Evolutionary conservation across 1,140 invertebrate species (phyloP), one percentile per base, ranked within the genome.

Genomic region (Drosophila parabipectinata): DNA sequence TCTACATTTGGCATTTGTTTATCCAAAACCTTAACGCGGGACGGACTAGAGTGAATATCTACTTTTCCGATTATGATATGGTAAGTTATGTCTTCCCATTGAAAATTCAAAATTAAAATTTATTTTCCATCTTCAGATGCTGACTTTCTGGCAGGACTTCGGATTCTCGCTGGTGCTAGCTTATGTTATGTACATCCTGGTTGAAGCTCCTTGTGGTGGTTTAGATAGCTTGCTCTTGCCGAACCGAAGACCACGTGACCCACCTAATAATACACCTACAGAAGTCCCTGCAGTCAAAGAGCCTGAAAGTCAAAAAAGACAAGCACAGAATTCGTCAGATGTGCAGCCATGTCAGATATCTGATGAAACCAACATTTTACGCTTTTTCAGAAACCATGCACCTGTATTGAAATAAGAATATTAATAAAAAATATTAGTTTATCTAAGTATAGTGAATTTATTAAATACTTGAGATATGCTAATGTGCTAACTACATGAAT

Each of bases 1-100:
- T 93, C 83, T 94, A 93, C 71, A 66, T 93, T n/a, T 79, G 92
- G 3, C 93, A 93, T 72, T 88, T 89, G 30, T 59, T 83, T 6
- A 51, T 93, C 0, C 60, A 72, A 28, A 78, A 73, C 8, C 47
- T 82, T 1, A 81, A 78, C 34, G 60, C 39, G 4, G 69, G 69
- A 39, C 78, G 75, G 12, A 78, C 66, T 6, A 67, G 77, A 4
- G 67, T 74, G 0, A 77, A 72, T 18, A 72, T 62, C 6, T 63
- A 83, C 32, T 84, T 84, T 39, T 83, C 79, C 0, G 34, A 84
- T 51, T 84, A 83, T 44, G 79, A 83, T 64, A 44, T 77, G 68
- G 80, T 84, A 44, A 66, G 79, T n/a, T n/a, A n/a, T n/a, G n/a
- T n/a, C n/a, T n/a, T n/a, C n/a, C n/a, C n/a, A n/a, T n/a, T n/a